These are phyloP conservation scores for Synergus japonicus DNA, from an alignment of 2,888 invertebrate genomes.

Conservation along the genomic window DNA sequence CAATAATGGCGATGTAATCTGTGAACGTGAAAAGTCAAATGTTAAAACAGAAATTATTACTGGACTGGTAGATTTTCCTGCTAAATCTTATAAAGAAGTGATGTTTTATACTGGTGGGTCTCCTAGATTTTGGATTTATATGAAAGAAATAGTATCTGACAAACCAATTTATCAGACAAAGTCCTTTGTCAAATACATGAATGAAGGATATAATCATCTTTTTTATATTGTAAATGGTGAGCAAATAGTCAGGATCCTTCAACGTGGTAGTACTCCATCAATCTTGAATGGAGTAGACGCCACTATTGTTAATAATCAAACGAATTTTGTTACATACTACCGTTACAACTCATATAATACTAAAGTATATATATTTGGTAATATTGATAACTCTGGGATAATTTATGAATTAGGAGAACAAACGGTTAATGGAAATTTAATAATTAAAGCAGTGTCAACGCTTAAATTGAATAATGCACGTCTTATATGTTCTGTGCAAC, in stretches of 20 bases:
- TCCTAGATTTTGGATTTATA: constrained; percentile 17
- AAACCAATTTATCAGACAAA: neutral
- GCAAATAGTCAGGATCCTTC: neutral
- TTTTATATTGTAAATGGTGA: constrained; percentile 8
- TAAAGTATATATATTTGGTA: neutral
- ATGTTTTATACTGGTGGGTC: neutral
- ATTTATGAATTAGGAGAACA: neutral
- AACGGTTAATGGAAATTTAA: neutral
- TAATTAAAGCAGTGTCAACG: neutral
- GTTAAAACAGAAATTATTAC: neutral
- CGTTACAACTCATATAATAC: neutral
- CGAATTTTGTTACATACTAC: constrained; percentile 3
- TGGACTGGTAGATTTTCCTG: neutral
- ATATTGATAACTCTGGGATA: neutral
- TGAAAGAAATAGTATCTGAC: neutral
- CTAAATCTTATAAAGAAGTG: neutral
- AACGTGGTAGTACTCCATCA: neutral
- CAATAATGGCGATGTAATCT: neutral
- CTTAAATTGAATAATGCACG: neutral
- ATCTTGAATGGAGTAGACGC: constrained; percentile 9
- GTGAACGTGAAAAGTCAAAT: neutral
- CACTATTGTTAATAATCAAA: neutral
- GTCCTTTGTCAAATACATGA: neutral
- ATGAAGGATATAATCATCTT: neutral
- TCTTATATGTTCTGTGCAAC: neutral